Evolutionary conservation across 2,113 vertebrate species (phyloP).

Genomic region (Chloebia gouldiae): DNA sequence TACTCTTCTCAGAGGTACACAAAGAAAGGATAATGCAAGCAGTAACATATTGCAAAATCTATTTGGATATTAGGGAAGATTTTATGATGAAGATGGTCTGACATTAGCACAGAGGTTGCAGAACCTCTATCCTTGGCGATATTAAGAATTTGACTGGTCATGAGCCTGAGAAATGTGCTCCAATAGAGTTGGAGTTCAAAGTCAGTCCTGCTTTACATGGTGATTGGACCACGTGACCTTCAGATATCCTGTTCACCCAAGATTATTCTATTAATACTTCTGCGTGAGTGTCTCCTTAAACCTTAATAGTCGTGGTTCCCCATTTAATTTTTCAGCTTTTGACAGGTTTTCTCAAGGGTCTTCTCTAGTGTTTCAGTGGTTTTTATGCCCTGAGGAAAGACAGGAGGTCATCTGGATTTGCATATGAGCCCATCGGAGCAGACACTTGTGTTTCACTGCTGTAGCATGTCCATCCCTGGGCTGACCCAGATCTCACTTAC

Average conservation of each 20-base stretch:
- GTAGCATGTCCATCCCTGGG: background rate
- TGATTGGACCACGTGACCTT: background rate
- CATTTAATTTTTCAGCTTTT: background rate
- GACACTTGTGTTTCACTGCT: background rate
- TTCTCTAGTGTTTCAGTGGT: background rate
- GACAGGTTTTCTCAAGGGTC: background rate
- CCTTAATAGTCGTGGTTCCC: rapidly evolving
- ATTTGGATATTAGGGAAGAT: background rate
- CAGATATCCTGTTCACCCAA: background rate
- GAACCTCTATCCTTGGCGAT: background rate
- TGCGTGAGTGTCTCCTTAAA: background rate
- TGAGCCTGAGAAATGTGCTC: background rate
- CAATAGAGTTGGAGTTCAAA: background rate
- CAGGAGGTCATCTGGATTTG: background rate
- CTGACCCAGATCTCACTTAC: background rate
- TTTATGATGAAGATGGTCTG: background rate
- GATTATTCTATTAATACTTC: background rate
- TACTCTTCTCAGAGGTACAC: background rate
- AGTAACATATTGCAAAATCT: background rate
- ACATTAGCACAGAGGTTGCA: background rate
- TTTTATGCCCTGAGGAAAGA: background rate
- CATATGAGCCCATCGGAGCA: rapidly evolving
- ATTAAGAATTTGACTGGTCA: background rate
- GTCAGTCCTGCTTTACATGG: background rate
- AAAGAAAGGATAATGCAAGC: background rate